These are phyloP conservation scores for Procavia capensis DNA, from an alignment of 2,113 vertebrate species.

Conservation along the genomic window DNA sequence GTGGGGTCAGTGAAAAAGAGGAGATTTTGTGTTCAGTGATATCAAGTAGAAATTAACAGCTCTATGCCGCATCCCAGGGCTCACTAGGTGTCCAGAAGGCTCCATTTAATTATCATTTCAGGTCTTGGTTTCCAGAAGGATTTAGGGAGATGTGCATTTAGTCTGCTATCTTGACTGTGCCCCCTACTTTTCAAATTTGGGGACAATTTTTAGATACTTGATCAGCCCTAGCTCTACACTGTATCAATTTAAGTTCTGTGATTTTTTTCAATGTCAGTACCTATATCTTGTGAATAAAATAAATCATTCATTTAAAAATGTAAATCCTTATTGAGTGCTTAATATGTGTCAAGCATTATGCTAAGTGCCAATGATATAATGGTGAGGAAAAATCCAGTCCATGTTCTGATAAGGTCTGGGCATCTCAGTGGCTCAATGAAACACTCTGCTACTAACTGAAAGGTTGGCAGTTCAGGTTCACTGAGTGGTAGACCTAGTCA, in stretches of 20 bases:
- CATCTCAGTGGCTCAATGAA: not conserved
- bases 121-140: no score
- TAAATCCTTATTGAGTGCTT: conserved; percentile 19
- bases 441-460: not conserved
- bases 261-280: not conserved
- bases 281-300: conserved; percentile 29
- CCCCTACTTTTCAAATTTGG: conserved; percentile 30
- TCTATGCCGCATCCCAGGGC: no score
- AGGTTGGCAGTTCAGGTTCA: not conserved
- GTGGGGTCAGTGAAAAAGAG: no score
- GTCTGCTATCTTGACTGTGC: no score
- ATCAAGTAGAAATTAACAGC: no score
- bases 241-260: not conserved
- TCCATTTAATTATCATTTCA: no score
- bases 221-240: not conserved
- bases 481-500: not conserved
- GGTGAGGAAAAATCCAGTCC: conserved; percentile 1
- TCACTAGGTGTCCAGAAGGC: no score
- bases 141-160: no score
- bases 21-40: no score
- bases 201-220: conserved; percentile 34
- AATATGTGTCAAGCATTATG: conserved; percentile 9
- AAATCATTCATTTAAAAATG: not conserved
- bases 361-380: not conserved
- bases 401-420: not conserved